Percentiles rank a stretch among this genome's conserved stretches.
Conservation (phyloP, 30 jellyfish, hydroid and myxozoan species). For the Aurelia aurita complex sp. Pacific region DNA sequence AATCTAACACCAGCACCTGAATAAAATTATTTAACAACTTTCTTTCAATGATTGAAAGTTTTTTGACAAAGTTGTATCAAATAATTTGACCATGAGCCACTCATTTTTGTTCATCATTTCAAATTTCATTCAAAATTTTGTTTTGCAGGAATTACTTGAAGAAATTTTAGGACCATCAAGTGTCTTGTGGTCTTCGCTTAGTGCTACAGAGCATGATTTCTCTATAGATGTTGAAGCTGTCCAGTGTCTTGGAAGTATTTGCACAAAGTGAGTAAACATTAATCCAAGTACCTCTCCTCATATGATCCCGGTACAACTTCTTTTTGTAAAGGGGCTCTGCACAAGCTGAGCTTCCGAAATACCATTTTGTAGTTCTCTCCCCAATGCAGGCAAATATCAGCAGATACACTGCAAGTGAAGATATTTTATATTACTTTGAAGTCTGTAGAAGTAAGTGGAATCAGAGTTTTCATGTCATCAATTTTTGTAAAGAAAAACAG, state of each 20-base stretch:
- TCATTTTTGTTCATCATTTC: not conserved
- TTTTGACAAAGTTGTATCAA: not conserved
- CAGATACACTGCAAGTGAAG: no score
- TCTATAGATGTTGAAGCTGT: slow-evolving; percentile 47
- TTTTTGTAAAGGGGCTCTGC: no score
- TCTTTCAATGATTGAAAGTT: not conserved
- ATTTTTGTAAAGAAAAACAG: no score
- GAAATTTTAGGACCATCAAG: slow-evolving; percentile 56
- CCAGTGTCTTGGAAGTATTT: slow-evolving; percentile 78
- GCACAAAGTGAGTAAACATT: slow-evolving; percentile 3
- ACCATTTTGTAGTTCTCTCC: no score
- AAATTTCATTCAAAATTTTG: not conserved
- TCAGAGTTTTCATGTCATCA: no score
- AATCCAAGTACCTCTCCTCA: no score
- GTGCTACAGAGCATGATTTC: slow-evolving; percentile 37
- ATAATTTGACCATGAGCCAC: not conserved
- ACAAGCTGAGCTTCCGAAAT: no score
- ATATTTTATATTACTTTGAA: no score
- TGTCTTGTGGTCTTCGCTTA: slow-evolving; percentile 54
- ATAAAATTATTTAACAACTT: not conserved
- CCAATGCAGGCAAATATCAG: no score
- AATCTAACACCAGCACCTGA: not conserved
- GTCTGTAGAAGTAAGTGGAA: no score
- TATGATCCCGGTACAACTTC: no score
- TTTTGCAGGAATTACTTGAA: slow-evolving; percentile 50